Conservation (phyloP, 2,888 invertebrate species). For the Abrostola tripartita region DNA sequence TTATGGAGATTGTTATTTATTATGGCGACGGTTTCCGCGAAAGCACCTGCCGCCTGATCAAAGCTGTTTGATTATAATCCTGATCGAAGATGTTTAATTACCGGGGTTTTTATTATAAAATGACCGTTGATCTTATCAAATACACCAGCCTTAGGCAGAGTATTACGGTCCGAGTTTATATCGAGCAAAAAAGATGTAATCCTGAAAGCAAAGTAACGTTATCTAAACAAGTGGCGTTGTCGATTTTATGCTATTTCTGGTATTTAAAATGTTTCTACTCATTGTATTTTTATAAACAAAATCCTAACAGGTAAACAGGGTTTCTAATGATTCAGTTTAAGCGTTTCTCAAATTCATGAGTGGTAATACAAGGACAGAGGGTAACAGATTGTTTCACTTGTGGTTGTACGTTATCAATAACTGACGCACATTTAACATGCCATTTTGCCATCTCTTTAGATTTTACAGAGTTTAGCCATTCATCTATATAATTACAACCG, state of each 20-base stretch:
- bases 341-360: constrained; percentile 37
- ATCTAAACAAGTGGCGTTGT: constrained; percentile 29
- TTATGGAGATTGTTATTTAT: constrained; percentile 43
- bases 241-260: constrained; percentile 45
- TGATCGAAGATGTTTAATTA: constrained; percentile 28
- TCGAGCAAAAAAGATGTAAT: constrained; percentile 33
- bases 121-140: constrained; percentile 6
- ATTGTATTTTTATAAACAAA: constrained; percentile 55
- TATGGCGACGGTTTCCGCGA: constrained; percentile 28
- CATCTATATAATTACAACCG: constrained; percentile 14
- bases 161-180: constrained; percentile 36
- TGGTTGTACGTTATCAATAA: constrained; percentile 30
- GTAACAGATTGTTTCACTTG: constrained; percentile 31
- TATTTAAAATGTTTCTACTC: constrained; percentile 52
- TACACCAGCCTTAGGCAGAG: constrained; percentile 14
- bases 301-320: constrained; percentile 80
- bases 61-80: constrained; percentile 23
- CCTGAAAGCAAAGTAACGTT: constrained; percentile 23
- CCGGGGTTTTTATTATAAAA: constrained; percentile 34
- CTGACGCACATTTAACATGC: constrained; percentile 28
- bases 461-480: constrained; percentile 31
- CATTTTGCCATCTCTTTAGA: constrained; percentile 13
- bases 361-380: constrained; percentile 24
- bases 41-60: constrained; percentile 17
- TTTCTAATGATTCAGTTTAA: constrained; percentile 69